Evolutionary conservation across 2,888 invertebrate genomes (phyloP).

Genomic region (Megamerina dolium): DNA sequence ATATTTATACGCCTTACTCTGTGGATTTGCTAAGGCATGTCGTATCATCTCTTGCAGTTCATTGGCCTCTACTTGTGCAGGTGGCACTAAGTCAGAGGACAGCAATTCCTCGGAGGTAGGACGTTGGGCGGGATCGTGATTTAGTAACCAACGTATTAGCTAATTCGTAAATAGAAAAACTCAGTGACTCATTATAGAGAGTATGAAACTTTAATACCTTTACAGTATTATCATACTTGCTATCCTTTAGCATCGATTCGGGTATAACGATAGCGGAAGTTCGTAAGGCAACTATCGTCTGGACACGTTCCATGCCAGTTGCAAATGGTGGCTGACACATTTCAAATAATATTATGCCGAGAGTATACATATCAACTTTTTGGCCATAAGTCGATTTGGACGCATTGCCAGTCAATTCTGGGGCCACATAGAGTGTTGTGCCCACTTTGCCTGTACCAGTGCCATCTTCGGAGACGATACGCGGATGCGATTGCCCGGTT

Average conservation of each 20-base stretch:
- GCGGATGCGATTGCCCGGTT: slow-evolving; percentile 22
- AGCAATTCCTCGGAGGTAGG: slow-evolving; percentile 83
- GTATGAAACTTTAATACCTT: slow-evolving; percentile 50
- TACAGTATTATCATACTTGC: slow-evolving; percentile 45
- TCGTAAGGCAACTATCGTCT: slow-evolving; percentile 68
- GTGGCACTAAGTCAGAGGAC: slow-evolving; percentile 75
- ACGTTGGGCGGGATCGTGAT: slow-evolving; percentile 75
- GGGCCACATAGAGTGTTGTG: slow-evolving; percentile 91
- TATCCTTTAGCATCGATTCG: slow-evolving; percentile 53
- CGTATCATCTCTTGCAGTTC: slow-evolving; percentile 76
- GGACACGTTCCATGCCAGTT: slow-evolving; percentile 86
- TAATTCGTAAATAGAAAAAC: slow-evolving; percentile 31
- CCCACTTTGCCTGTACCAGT: slow-evolving; percentile 78
- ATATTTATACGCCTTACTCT: slow-evolving; percentile 71
- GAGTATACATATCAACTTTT: slow-evolving; percentile 80
- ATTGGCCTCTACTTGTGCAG: slow-evolving; percentile 78
- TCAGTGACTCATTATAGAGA: not conserved
- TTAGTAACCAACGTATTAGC: slow-evolving; percentile 66
- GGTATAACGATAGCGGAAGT: slow-evolving; percentile 67
- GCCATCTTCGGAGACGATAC: slow-evolving; percentile 37
- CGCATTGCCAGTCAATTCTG: slow-evolving; percentile 71
- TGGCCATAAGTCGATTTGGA: slow-evolving; percentile 76
- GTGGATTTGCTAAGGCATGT: slow-evolving; percentile 74
- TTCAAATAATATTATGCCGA: slow-evolving; percentile 91
- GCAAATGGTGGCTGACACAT: slow-evolving; percentile 83